Conservation (phyloP, 2,113 vertebrate genomes). For the Proteles cristata region DNA sequence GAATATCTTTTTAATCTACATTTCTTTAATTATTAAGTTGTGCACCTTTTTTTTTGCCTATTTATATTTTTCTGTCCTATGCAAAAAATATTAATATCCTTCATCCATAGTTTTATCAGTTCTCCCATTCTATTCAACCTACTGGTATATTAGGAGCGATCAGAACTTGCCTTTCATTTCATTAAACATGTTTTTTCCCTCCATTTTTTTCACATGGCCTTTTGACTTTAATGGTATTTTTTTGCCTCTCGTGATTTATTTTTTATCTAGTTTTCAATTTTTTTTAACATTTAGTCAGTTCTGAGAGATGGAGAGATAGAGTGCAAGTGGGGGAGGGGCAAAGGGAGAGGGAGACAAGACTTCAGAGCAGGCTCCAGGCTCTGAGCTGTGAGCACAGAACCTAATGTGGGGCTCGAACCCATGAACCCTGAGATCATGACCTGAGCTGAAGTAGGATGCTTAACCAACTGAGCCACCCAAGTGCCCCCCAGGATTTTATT, state of each 20-base stretch:
- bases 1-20: not conserved
- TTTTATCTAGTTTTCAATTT: too few relatives aligned
- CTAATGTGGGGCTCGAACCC: too few relatives aligned
- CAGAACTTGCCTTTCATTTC: not conserved
- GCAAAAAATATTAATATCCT: not conserved
- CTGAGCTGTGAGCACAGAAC: too few relatives aligned
- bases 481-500: not conserved
- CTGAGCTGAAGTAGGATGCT: too few relatives aligned
- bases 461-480: too few relatives aligned
- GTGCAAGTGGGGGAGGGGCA: too few relatives aligned
- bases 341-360: too few relatives aligned
- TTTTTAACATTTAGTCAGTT: too few relatives aligned
- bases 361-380: too few relatives aligned
- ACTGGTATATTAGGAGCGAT: not conserved
- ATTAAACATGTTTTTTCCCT: not conserved
- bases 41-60: not conserved
- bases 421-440: too few relatives aligned
- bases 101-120: not conserved
- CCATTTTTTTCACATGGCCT: not conserved
- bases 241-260: not conserved
- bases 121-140: not conserved
- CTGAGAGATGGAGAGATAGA: too few relatives aligned
- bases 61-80: not conserved
- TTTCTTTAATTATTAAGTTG: not conserved
- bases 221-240: not conserved